Evolutionary conservation across 2,797 vertebrate genomes (phyloP).

Genomic region (Glyptemys insculpta): DNA sequence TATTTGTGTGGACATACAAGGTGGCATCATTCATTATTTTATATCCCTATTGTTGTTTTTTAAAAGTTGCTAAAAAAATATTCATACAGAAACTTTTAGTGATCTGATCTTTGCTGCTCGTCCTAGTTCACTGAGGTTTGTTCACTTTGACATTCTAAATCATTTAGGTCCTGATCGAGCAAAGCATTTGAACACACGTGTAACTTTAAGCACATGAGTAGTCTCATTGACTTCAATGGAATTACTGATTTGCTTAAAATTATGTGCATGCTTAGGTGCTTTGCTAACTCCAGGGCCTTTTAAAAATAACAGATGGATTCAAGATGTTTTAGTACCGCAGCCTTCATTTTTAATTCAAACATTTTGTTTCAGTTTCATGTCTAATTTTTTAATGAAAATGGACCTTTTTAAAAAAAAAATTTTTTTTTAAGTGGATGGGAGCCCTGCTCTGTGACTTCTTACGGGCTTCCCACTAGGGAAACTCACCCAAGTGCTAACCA

Average conservation of each 20-base stretch:
- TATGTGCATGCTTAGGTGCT: accelerated
- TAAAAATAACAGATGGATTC: background rate
- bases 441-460: background rate
- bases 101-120: background rate
- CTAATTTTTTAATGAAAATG: background rate
- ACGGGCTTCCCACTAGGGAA: background rate
- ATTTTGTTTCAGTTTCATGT: background rate
- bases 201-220: background rate
- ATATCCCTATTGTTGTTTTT: background rate
- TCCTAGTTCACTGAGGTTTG: background rate
- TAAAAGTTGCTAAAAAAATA: background rate
- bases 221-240: background rate
- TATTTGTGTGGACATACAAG: background rate
- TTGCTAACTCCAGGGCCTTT: background rate
- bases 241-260: background rate
- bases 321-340: background rate
- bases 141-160: background rate
- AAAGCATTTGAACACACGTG: background rate
- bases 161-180: background rate
- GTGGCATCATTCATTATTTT: background rate
- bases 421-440: background rate
- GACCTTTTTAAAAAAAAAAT: background rate
- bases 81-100: background rate
- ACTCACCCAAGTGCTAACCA: background rate
- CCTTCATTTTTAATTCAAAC: background rate